Evolutionary conservation across 2,888 invertebrate species (phyloP).

Genomic region (Hipparchia sbordonii): DNA sequence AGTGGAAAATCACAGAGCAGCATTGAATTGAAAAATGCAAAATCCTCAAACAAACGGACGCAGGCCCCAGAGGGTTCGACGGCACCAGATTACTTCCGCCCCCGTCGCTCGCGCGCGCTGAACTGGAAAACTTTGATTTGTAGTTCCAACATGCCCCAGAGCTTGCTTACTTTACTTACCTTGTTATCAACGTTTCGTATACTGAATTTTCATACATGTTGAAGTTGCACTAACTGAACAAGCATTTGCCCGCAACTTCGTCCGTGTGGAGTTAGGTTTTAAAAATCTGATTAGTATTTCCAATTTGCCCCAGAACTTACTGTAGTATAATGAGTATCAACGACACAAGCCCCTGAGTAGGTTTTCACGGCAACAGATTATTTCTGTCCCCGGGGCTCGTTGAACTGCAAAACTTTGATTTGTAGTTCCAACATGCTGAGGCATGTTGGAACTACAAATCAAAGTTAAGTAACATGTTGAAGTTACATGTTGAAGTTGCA

Average conservation of each 20-base stretch:
- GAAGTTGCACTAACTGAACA: neutral
- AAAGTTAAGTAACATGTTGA: too few relatives aligned
- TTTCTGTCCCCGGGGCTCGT: too few relatives aligned
- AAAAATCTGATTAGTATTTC: too few relatives aligned
- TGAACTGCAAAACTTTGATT: too few relatives aligned
- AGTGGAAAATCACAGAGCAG: slow-evolving; percentile 16
- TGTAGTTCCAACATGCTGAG: too few relatives aligned
- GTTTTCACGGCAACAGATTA: too few relatives aligned
- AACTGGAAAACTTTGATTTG: slow-evolving; percentile 40
- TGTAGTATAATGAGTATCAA: too few relatives aligned
- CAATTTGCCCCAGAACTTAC: too few relatives aligned
- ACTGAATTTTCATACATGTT: neutral
- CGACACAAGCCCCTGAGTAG: too few relatives aligned
- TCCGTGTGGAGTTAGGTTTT: too few relatives aligned
- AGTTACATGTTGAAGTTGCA: neutral
- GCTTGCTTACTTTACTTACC: slow-evolving; percentile 14
- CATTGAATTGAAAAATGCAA: slow-evolving; percentile 30
- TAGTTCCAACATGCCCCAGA: slow-evolving; percentile 13
- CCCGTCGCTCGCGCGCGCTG: slow-evolving; percentile 21
- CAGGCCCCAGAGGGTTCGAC: slow-evolving; percentile 31
- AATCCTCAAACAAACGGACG: slow-evolving; percentile 30
- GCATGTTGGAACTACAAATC: too few relatives aligned
- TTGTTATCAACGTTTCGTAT: slow-evolving; percentile 5
- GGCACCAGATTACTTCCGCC: slow-evolving; percentile 33
- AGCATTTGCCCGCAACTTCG: too few relatives aligned